Evolutionary conservation across 2,797 vertebrate genomes (phyloP), one percentile per base, ranked within the genome.

Genomic region (Premnoplex brunnescens): DNA sequence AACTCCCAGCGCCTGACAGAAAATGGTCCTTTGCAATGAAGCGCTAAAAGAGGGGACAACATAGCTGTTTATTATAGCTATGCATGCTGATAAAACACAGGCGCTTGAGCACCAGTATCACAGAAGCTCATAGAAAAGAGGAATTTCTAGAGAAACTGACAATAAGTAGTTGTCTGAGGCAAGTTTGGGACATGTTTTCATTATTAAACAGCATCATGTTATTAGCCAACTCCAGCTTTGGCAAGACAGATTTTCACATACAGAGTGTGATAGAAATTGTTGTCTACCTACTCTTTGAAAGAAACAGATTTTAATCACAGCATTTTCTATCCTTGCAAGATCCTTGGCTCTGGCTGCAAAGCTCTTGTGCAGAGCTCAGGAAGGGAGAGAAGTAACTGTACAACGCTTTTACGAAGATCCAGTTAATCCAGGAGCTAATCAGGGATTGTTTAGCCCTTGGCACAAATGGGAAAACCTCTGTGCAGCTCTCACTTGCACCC

Each of bases 21-120:
- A 96, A 97, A 88, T 59, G 67, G 60, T 73, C 88, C 84, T 91
- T 67, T 64, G 74, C 91, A 95, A 94, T 85, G 76, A 85, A 75
- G 67, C 59, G 94, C 51, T 89, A 49, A 76, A 87, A 85, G 62
- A 82, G 36, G 26, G 92, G 71, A 74, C 48, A 90, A 80, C 58
- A 46, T 51, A 76, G 93, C 49, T 87, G 85, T 85, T 90, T 81
- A 41, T 91, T 93, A 64, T 79, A 72, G 60, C 73, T 91, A 76
- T 43, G 64, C 56, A 83, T 74, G 83, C 83, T 75, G 78, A 86
- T 60, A 81, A 94, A 91, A 93, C 56, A 76, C 12, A 16, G 58
- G 26, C 30, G 52, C 24, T 89, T 59, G 46, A 93, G 71, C 55
- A 63, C 30, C 89, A 91, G 36, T 12, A 48, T 64, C 39, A 89